A percentile compares a stretch with the other conserved stretches of the same genome.
Evolutionary conservation across 1,140 invertebrate genomes (phyloP).

Genomic region (Heliconius melpomene): DNA sequence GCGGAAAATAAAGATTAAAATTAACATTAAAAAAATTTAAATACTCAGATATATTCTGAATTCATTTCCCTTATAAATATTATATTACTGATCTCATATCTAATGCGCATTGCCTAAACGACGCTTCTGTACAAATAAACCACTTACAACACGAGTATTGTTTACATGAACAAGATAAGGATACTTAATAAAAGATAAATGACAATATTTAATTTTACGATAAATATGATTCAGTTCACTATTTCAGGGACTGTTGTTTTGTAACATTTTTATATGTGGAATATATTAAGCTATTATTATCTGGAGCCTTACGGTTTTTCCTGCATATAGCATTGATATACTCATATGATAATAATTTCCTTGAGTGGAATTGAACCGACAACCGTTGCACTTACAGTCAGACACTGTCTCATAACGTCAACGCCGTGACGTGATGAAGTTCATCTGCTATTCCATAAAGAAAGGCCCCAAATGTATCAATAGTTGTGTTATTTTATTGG

Average conservation of each 20-base stretch:
- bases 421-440: background rate
- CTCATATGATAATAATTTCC: background rate
- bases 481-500: background rate
- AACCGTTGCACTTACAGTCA: too few species aligned
- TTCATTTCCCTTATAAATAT: background rate
- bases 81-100: background rate
- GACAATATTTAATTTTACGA: background rate
- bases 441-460: too few species aligned
- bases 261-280: background rate
- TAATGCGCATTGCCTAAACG: background rate
- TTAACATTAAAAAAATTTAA: too few species aligned
- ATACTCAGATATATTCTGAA: too few species aligned
- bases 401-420: too few species aligned
- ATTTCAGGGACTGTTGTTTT: background rate
- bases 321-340: background rate
- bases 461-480: background rate
- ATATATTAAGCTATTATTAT: background rate
- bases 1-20: too few species aligned
- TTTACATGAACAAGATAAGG: background rate
- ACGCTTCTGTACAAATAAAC: slow-evolving; percentile 1
- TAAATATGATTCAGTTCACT: background rate
- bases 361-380: too few species aligned
- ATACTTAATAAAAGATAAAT: background rate
- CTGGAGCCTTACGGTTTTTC: too few species aligned
- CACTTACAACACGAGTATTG: background rate